Evolutionary conservation across 2,888 invertebrate genomes (phyloP), one percentile per base, ranked within the genome.

Genomic region (Hemaris fuciformis): DNA sequence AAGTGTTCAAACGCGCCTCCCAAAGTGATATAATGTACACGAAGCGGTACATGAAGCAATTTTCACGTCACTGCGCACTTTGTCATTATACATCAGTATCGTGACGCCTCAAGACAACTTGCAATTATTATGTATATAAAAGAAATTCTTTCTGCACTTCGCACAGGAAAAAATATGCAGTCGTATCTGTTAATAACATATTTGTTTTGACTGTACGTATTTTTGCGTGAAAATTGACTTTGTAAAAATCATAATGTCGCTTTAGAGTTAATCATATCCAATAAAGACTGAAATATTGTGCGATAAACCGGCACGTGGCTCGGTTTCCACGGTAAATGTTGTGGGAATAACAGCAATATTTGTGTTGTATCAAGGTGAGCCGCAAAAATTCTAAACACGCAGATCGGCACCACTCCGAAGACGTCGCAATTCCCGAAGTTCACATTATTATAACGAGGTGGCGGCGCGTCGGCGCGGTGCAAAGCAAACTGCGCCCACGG

Each of bases 391-490:
- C 56, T 60, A 64, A 64, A 67, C 58, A 57, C 42, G 15, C 57
- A 45, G 46, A 57, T 45, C 38, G 41, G 43, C 20, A 22, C 62
- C 8, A 81, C 91, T 91, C 91, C 78, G 81, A 80, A 83, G 89
- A 87, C 83, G 86, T 84, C 88, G 81, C 84, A 85, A 84, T 88
- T 86, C 91, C 84, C 85, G 87, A 89, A 89, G 91, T 91, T 92
- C 91, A 91, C 91, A 91, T 92, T 92, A 91, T 91, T 91, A 91
- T 92, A 92, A 91, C 91, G 89, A 92, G 90, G 85, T 82, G 87
- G 87, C 88, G 85, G 85, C 88, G 80, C 79, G 81, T 74, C 84
- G 87, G 82, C 75, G 63, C 73, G 69, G 75, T 83, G 89, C 87
- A 91, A 88, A 87, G 89, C 84, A 91, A 91, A 89, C 83, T 91